Evolutionary conservation across 2,113 vertebrate genomes (phyloP).

Genomic region (Otocyon megalotis): DNA sequence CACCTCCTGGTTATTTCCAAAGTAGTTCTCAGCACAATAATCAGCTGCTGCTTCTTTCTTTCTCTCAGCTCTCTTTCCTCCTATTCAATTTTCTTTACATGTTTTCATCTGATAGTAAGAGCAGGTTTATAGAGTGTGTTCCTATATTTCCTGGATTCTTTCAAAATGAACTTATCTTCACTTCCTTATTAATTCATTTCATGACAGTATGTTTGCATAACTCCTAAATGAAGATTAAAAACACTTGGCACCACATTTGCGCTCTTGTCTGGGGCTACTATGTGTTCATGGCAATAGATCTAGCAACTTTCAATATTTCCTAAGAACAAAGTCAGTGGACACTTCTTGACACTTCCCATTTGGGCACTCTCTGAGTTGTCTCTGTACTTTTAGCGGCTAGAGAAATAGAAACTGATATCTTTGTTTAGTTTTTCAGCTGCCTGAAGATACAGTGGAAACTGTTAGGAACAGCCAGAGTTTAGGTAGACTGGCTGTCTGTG

Average conservation of each 20-base stretch:
- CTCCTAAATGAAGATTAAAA: not conserved
- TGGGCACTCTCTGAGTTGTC: not conserved
- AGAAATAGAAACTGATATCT: conserved; percentile 3
- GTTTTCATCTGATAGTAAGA: not conserved
- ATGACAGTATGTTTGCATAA: not conserved
- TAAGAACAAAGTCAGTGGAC: not conserved
- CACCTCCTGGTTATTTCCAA: not conserved
- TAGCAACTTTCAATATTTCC: not conserved
- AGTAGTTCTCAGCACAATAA: not conserved
- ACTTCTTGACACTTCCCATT: not conserved
- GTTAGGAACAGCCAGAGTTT: not conserved
- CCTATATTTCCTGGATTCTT: not conserved
- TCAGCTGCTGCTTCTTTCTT: not conserved
- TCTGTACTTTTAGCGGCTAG: not conserved
- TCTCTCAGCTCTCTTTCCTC: not conserved
- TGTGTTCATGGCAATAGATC: not conserved
- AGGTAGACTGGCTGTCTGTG: not conserved
- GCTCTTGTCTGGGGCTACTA: not conserved
- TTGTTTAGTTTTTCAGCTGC: conserved; percentile 2
- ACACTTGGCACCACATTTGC: not conserved
- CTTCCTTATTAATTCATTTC: not conserved
- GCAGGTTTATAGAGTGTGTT: not conserved
- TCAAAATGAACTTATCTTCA: not conserved
- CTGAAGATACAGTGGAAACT: not conserved
- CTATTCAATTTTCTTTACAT: conserved; percentile 4